Evolutionary conservation across 1,140 invertebrate genomes (phyloP).

Genomic region (Sycobia sp.): DNA sequence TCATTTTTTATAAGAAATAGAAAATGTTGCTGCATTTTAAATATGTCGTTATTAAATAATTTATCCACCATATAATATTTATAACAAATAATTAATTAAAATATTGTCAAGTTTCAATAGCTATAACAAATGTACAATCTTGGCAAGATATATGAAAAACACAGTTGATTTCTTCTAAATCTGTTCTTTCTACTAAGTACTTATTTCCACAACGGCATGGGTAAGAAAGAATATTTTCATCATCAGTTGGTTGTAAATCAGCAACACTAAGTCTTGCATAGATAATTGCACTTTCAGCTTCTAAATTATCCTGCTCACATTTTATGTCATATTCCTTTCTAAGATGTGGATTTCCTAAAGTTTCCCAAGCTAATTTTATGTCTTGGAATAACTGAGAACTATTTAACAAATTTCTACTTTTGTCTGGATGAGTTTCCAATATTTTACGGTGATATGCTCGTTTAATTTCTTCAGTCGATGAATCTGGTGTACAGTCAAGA

Average conservation of each 20-base stretch:
- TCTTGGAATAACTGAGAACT: conserved; percentile 58
- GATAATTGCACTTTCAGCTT: conserved; percentile 60
- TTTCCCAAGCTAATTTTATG: conserved; percentile 70
- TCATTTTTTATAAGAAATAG: conserved; percentile 64
- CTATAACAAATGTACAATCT: conserved; percentile 70
- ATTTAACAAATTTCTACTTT: conserved; percentile 46
- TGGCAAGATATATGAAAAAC: conserved; percentile 64
- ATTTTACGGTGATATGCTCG: conserved; percentile 67
- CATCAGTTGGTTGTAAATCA: conserved; percentile 60
- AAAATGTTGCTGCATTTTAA: conserved; percentile 61
- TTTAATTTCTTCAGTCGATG: conserved; percentile 67
- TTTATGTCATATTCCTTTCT: conserved; percentile 67
- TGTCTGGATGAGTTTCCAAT: conserved; percentile 70
- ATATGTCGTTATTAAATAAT: conserved; percentile 20
- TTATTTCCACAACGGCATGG: conserved; percentile 69
- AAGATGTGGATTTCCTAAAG: conserved; percentile 62
- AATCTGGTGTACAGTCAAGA: conserved; percentile 63
- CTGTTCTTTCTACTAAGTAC: conserved; percentile 62
- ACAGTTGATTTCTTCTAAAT: conserved; percentile 57
- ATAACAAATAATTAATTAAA: neutral
- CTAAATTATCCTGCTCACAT: conserved; percentile 60
- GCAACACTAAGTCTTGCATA: conserved; percentile 63
- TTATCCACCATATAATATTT: neutral
- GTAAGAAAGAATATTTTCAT: conserved; percentile 59
- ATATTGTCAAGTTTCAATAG: conserved; percentile 57